phyloP scores from a whole-genome alignment of 1,140 invertebrate species.

The Rhyzopertha dominica region DNA sequence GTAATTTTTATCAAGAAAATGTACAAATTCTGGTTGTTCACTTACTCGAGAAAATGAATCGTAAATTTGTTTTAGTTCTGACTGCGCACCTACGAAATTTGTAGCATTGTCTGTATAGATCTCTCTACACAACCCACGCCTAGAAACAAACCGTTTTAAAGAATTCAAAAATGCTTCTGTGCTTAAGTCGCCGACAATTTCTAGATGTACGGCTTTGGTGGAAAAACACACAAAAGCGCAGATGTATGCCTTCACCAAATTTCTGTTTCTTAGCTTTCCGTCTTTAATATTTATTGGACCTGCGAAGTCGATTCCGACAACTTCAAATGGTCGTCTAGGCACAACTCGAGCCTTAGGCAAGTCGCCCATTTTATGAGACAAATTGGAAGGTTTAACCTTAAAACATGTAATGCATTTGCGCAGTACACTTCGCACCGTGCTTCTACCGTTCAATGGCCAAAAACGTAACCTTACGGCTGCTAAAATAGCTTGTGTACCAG shows the following conservation, averaged over 20 bases:
- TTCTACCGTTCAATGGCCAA: constrained; percentile 17
- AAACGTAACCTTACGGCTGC: constrained; percentile 13
- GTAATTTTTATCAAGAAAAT: too few species aligned
- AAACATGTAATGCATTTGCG: constrained; percentile 14
- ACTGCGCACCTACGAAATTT: too few species aligned
- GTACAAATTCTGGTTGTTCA: too few species aligned
- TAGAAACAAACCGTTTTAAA: constrained; percentile 39
- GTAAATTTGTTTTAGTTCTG: too few species aligned
- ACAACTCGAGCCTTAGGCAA: constrained; percentile 24
- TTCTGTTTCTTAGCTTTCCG: constrained; percentile 14
- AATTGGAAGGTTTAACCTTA: neutral
- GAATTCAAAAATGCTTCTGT: constrained; percentile 39
- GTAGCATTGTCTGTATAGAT: too few species aligned
- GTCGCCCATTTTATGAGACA: constrained; percentile 7
- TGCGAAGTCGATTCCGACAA: constrained; percentile 31
- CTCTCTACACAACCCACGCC: constrained; percentile 28
- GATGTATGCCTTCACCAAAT: constrained; percentile 35
- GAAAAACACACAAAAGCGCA: constrained; percentile 37
- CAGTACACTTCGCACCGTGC: constrained; percentile 17
- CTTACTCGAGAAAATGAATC: too few species aligned
- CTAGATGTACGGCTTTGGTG: constrained; percentile 44
- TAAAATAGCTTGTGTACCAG: constrained; percentile 10
- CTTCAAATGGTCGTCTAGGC: constrained; percentile 25
- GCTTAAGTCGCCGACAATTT: constrained; percentile 33
- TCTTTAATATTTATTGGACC: constrained; percentile 25